Conservation (phyloP, 2,113 vertebrate species). For the Glareola pratincola region DNA sequence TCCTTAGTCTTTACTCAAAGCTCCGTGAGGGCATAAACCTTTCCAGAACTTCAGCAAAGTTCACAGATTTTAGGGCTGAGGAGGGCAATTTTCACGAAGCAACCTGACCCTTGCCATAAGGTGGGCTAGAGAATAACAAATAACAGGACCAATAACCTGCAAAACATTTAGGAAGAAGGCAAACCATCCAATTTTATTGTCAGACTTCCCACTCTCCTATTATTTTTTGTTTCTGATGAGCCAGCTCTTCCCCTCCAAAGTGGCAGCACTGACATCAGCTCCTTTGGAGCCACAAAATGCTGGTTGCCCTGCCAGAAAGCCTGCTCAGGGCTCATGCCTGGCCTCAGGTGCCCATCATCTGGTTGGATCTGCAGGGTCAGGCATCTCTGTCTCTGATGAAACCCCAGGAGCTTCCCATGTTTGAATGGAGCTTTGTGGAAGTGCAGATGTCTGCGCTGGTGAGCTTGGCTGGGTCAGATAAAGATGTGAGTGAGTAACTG, state of each 20-base stretch:
- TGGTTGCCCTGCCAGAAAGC: rapidly evolving
- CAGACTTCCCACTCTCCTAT: not conserved
- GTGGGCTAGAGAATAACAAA: not conserved
- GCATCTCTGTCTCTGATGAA: not conserved
- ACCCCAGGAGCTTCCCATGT: not conserved
- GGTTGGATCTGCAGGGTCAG: not conserved
- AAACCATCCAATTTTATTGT: not conserved
- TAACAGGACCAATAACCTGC: not conserved
- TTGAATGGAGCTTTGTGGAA: not conserved
- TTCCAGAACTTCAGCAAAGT: not conserved
- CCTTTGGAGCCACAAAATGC: not conserved
- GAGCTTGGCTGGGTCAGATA: not conserved
- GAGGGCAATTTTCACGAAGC: not conserved
- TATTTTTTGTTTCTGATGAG: not conserved
- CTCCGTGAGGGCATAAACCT: not conserved
- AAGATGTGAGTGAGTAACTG: not conserved
- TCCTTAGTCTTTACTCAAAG: not conserved
- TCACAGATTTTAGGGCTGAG: not conserved
- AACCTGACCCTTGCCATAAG: not conserved
- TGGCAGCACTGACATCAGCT: not conserved
- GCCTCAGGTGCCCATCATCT: not conserved
- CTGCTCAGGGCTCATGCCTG: not conserved
- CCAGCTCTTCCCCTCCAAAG: not conserved
- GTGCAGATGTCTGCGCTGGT: not conserved
- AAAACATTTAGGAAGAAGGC: not conserved